A percentile compares a stretch with the other conserved stretches of the same genome.
Evolutionary conservation across 2,113 vertebrate genomes (phyloP).

Genomic region (Petroica traversi): DNA sequence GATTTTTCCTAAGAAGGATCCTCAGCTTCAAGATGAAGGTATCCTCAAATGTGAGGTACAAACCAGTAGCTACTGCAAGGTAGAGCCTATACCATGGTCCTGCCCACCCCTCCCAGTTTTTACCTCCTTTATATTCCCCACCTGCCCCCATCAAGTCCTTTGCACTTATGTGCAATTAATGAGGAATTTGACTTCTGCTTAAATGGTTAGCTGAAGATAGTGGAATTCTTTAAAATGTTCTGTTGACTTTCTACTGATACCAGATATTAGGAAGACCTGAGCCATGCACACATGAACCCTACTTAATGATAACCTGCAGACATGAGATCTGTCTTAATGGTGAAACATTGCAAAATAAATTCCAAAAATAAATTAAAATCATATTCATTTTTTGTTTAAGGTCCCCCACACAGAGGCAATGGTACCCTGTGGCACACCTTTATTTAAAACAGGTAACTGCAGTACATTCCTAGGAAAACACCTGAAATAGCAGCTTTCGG

Average conservation of each 20-base stretch:
- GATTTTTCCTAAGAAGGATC: not conserved
- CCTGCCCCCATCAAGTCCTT: not conserved
- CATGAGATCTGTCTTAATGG: not conserved
- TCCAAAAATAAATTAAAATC: not conserved
- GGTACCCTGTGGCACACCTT: not conserved
- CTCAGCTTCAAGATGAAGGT: not conserved
- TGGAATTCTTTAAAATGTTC: not conserved
- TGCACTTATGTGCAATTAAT: not conserved
- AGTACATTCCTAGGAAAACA: not conserved
- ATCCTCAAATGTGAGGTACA: not conserved
- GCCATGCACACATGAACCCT: not conserved
- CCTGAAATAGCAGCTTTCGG: not conserved
- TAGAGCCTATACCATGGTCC: not conserved
- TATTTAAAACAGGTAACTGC: not conserved
- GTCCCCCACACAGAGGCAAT: not conserved
- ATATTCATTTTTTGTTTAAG: not conserved
- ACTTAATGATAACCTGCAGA: not conserved
- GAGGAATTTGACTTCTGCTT: not conserved
- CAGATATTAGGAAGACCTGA: not conserved
- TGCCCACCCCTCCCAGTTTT: not conserved
- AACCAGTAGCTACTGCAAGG: not conserved
- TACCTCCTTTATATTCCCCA: not conserved
- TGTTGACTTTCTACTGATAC: not conserved
- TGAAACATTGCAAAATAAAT: not conserved
- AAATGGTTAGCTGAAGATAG: not conserved